Evolutionary conservation across 1,140 invertebrate genomes (phyloP), one percentile per base, ranked within the genome.

Genomic region (Geopemphigus sp.): DNA sequence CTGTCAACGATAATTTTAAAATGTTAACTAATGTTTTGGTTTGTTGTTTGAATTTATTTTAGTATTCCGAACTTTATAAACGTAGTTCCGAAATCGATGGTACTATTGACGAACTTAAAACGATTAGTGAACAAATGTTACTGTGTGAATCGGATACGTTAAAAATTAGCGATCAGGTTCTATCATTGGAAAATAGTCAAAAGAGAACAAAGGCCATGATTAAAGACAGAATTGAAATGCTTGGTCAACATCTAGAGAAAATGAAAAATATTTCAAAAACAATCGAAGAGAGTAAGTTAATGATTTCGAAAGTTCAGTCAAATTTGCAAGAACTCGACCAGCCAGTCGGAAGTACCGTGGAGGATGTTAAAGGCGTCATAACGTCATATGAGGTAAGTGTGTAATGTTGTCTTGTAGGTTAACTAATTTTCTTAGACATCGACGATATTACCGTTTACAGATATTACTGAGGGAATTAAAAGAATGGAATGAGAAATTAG

Each of bases 81-180:
- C 92, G 95, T 86, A 90, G 92, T 1, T 89, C 90, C 80, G 87
- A 89, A 80, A 90, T 92, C 72, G 89, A 89, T 22, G 88, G 89
- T 32, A 88, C 91, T 57, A 91, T 95, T 64, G 90, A 90, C 66
- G 90, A 91, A 83, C 89, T 95, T 45, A 88, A 89, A 53, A 91
- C 93, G 81, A 91, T 93, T 85, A 91, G 90, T n/a, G 92, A 92
- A 85, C 89, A 90, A 45, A 92, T 96, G 80, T 91, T 92, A 1
- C 86, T 96, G n/a, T 94, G 90, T 83, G 94, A 95, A 85, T 90
- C 93, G 0, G 94, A 96, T 82, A 93, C 94, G 83, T 86, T 95
- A 12, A 91, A 91, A 81, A 85, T 95, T 1, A 91, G 91, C 83
- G 93, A 94, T 83, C 90, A 92, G 82, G 86, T 96, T 26, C 91